Conservation (phyloP, 2,797 vertebrate species). For the Pseudocheirus occidentalis region DNA sequence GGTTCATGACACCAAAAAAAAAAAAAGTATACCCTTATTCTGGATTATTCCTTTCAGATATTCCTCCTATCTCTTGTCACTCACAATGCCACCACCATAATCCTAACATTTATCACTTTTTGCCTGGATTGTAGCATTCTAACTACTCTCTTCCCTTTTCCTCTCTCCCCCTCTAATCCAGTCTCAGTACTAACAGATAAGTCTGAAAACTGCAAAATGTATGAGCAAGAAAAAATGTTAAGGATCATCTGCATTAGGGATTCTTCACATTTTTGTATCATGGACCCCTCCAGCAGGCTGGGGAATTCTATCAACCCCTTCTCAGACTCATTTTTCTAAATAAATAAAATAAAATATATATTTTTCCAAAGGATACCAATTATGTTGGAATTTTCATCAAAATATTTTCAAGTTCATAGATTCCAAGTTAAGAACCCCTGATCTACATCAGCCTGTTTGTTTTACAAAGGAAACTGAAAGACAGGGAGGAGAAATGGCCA, state of each 20-base stretch:
- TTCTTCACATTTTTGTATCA: background rate
- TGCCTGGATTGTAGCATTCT: background rate
- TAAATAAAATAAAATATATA: background rate
- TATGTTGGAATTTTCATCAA: background rate
- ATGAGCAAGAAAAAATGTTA: background rate
- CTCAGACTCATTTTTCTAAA: background rate
- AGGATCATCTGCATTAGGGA: background rate
- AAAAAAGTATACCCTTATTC: background rate
- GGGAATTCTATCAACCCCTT: background rate
- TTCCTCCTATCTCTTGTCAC: background rate
- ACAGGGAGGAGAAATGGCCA: background rate
- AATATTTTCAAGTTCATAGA: background rate
- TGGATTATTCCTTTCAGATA: background rate
- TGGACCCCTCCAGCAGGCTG: background rate
- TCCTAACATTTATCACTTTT: background rate
- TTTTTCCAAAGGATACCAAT: background rate
- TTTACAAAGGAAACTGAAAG: background rate
- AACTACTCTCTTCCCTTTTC: background rate
- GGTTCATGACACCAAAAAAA: background rate
- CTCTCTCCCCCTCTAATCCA: background rate
- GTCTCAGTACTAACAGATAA: background rate
- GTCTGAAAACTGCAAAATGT: background rate
- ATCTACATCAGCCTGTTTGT: background rate
- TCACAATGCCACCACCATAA: background rate
- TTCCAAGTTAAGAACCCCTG: background rate